phyloP scores from a whole-genome alignment of 1,140 invertebrate species.

The Conus ventricosus region DNA sequence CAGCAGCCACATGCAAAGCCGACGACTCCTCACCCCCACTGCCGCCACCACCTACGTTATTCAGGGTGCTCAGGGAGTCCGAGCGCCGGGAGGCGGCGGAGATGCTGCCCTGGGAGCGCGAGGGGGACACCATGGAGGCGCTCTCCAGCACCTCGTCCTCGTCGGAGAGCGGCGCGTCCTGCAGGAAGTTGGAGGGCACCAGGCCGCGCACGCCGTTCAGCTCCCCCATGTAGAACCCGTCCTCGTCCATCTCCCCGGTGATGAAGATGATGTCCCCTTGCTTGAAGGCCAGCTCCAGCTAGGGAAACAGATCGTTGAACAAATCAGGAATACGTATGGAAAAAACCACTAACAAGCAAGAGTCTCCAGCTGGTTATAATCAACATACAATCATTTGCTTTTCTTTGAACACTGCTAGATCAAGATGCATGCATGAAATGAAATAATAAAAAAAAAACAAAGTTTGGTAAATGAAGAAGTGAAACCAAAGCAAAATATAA shows the following conservation, averaged over 20 bases:
- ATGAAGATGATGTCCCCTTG: conserved; percentile 98
- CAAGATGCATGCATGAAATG: too few relatives aligned
- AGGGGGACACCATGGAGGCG: conserved; percentile 63
- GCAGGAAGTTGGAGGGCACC: conserved; percentile 94
- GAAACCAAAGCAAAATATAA: too few relatives aligned
- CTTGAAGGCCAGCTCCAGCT: conserved; percentile 96
- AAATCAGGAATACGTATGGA: neutral
- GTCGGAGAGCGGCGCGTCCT: conserved; percentile 61
- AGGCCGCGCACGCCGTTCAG: conserved; percentile 94
- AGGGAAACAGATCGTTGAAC: neutral
- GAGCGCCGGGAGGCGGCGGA: conserved; percentile 57
- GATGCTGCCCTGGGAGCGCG: conserved; percentile 67
- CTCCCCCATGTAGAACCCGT: conserved; percentile 99
- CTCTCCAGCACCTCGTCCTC: conserved; percentile 68
- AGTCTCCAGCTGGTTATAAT: too few relatives aligned
- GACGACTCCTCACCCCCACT: conserved; percentile 47
- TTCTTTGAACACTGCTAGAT: too few relatives aligned
- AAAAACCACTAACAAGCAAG: too few relatives aligned
- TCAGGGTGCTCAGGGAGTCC: conserved; percentile 48
- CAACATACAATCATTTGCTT: too few relatives aligned
- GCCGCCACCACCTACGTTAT: conserved; percentile 59
- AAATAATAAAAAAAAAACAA: too few relatives aligned
- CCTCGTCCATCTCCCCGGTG: conserved; percentile 96
- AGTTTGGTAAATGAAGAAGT: too few relatives aligned
- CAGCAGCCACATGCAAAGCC: conserved; percentile 31